These are phyloP conservation scores for Prunella fulvescens DNA, from an alignment of 2,113 vertebrate species.

Conservation along the genomic window DNA sequence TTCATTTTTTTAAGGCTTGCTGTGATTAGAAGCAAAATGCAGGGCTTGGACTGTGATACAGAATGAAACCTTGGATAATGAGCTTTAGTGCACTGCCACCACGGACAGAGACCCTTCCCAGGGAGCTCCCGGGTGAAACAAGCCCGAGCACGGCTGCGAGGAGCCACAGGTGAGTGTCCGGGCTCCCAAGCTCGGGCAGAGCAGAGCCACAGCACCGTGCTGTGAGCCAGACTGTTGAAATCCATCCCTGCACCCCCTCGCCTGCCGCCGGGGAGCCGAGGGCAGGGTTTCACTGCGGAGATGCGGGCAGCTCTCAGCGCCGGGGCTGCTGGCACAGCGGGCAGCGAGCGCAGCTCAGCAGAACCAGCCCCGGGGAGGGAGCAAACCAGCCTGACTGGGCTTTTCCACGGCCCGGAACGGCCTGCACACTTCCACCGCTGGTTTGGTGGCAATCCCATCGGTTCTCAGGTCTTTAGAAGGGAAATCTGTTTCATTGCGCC, in stretches of 20 bases:
- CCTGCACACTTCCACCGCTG: neutral
- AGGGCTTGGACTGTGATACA: rapidly evolving
- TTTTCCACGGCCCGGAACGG: neutral
- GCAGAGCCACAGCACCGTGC: neutral
- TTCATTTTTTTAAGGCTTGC: neutral
- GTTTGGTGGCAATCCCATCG: rapidly evolving
- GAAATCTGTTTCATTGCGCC: no score
- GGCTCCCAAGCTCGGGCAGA: neutral
- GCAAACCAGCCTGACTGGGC: neutral
- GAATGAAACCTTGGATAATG: neutral
- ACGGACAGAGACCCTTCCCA: neutral
- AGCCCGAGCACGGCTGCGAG: neutral
- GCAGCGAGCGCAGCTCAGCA: neutral
- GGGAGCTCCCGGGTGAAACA: neutral
- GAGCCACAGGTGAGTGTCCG: neutral
- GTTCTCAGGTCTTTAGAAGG: neutral
- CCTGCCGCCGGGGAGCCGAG: neutral
- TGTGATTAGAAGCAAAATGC: neutral
- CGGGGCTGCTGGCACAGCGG: neutral
- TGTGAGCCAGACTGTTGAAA: neutral
- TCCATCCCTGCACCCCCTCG: rapidly evolving
- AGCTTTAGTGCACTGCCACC: neutral
- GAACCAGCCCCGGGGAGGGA: neutral
- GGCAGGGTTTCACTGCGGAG: neutral
- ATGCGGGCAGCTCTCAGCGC: neutral